phyloP scores from a whole-genome alignment of 2,113 vertebrate species.

The Polypterus bichir region DNA sequence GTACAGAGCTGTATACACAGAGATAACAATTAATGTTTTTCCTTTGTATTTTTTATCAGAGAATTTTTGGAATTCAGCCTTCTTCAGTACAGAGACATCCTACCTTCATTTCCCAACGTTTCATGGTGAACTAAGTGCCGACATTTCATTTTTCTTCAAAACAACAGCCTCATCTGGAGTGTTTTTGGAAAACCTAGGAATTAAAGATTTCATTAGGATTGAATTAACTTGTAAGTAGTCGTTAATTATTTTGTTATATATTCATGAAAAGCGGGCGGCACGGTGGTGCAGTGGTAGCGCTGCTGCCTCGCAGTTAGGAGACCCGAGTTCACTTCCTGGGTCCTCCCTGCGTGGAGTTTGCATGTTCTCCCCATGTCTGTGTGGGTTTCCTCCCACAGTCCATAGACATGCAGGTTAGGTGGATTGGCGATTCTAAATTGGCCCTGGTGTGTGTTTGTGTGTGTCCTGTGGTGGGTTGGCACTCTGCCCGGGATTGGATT shows the following conservation, averaged over 20 bases:
- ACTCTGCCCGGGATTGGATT: too few species aligned
- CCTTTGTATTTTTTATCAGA: slow-evolving; percentile 41
- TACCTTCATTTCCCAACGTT: slow-evolving; percentile 97
- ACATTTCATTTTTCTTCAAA: slow-evolving; percentile 92
- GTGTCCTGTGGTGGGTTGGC: too few species aligned
- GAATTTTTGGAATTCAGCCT: slow-evolving; percentile 88
- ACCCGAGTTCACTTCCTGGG: too few species aligned
- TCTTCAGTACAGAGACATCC: slow-evolving; percentile 79
- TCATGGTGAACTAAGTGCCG: slow-evolving; percentile 81
- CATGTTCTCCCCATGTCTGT: too few species aligned
- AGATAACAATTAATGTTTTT: neutral
- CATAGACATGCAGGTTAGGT: too few species aligned
- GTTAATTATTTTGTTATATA: neutral
- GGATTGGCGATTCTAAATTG: too few species aligned
- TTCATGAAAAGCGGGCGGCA: too few species aligned
- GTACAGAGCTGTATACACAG: neutral
- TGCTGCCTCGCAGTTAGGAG: too few species aligned
- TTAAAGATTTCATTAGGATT: slow-evolving; percentile 89
- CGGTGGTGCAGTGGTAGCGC: too few species aligned
- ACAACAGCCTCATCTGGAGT: slow-evolving; percentile 79
- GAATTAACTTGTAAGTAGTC: slow-evolving; percentile 79
- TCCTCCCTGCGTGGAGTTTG: too few species aligned
- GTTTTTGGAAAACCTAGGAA: slow-evolving; percentile 91
- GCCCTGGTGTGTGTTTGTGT: too few species aligned
- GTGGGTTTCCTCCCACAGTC: too few species aligned